These are phyloP conservation scores for Gobio occitaniae DNA, from an alignment of 2,797 vertebrate genomes.

Conservation along the genomic window DNA sequence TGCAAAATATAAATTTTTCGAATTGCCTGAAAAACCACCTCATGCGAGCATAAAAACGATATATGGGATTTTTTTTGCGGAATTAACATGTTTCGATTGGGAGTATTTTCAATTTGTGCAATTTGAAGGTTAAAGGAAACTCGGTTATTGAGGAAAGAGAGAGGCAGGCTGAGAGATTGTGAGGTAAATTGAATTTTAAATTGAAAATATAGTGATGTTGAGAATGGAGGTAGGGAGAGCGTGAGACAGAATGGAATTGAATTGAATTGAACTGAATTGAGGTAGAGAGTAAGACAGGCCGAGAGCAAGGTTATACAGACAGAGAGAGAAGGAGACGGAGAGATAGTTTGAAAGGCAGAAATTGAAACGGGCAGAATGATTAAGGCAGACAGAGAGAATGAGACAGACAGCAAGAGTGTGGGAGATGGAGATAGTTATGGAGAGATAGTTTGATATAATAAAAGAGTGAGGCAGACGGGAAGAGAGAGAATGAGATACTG, in stretches of 20 bases:
- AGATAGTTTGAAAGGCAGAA: neutral
- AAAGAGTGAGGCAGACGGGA: neutral
- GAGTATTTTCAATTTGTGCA: no score
- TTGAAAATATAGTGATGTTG: neutral
- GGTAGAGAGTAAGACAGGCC: neutral
- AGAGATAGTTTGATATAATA: neutral
- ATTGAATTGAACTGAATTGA: neutral
- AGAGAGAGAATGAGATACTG: neutral
- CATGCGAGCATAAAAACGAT: no score
- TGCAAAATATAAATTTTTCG: no score
- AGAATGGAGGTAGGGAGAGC: neutral
- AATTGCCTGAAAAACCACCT: no score
- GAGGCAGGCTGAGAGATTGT: neutral
- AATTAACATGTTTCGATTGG: no score
- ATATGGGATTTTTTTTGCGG: no score
- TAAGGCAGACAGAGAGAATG: neutral
- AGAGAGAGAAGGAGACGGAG: neutral
- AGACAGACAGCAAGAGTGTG: neutral
- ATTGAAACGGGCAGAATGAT: neutral
- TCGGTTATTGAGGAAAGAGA: conserved; percentile 1
- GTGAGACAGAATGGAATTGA: neutral
- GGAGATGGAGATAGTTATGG: neutral
- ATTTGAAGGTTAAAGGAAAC: no score
- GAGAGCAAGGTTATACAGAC: neutral
- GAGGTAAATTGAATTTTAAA: neutral